Evolutionary conservation across 2,113 vertebrate genomes (phyloP).

Genomic region (Notiomystis cincta): DNA sequence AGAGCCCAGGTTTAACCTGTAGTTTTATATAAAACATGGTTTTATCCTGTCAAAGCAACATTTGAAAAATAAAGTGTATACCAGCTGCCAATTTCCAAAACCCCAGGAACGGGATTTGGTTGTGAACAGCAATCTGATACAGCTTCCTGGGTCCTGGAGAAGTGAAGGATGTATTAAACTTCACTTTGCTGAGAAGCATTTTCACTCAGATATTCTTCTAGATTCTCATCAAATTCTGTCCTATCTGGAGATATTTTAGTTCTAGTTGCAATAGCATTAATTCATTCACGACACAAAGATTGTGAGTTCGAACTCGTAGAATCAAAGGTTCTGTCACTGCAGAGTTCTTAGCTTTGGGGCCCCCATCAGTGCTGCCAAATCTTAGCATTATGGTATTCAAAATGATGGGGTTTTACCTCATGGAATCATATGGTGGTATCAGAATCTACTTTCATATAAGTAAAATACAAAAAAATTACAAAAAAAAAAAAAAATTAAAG

Average conservation of each 20-base stretch:
- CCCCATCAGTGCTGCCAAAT: not conserved
- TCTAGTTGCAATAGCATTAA: not conserved
- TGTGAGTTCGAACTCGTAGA: not conserved
- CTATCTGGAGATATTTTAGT: not conserved
- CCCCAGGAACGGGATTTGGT: not conserved
- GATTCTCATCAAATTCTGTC: not conserved
- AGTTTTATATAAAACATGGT: not conserved
- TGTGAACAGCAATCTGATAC: not conserved
- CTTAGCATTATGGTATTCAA: not conserved
- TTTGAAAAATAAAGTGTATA: not conserved
- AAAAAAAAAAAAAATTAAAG: too few species aligned
- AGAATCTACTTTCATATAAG: not conserved
- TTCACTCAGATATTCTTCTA: not conserved
- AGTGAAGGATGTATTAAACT: not conserved
- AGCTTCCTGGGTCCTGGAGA: not conserved
- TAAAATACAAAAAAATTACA: not conserved
- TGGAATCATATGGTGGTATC: not conserved
- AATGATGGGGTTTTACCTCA: not conserved
- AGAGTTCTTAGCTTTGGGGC: not conserved
- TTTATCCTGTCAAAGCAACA: slow-evolving; percentile 2
- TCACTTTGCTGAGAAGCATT: not conserved
- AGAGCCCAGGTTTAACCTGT: not conserved
- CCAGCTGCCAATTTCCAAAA: not conserved
- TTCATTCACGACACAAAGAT: not conserved
- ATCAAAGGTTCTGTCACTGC: not conserved